Evolutionary conservation across 2,113 vertebrate genomes (phyloP).

Genomic region (Trematomus loennbergii): DNA sequence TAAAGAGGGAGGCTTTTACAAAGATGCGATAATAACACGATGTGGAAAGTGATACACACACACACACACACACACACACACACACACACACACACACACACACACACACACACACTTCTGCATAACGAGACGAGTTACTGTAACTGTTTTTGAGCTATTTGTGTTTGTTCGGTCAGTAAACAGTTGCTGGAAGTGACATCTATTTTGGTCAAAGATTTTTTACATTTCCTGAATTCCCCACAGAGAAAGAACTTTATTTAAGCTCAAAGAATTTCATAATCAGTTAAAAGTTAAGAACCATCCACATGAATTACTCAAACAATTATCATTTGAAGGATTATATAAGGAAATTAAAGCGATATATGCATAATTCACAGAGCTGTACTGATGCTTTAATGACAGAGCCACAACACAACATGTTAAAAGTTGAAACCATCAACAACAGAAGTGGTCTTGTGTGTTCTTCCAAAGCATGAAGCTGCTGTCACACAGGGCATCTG

Average conservation of each 20-base stretch:
- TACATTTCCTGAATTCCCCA: conserved; percentile 25
- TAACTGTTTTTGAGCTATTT: neutral
- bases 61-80: no score
- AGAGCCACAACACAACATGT: neutral
- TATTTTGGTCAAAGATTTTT: conserved; percentile 28
- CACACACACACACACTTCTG: no score
- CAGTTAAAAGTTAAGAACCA: neutral
- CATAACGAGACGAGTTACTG: neutral
- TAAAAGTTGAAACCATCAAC: neutral
- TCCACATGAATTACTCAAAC: no score
- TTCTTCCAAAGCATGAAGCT: neutral
- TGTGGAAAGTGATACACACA: no score
- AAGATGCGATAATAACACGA: no score
- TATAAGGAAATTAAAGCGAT: neutral
- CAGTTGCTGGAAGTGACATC: conserved; percentile 32
- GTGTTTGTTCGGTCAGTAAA: neutral
- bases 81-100: no score
- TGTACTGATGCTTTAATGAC: conserved; percentile 5
- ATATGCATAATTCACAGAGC: conserved; percentile 1
- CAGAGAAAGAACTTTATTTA: conserved; percentile 7
- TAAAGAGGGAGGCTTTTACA: no score
- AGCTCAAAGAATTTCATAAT: conserved; percentile 12
- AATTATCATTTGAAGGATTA: no score
- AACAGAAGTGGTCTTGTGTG: neutral
- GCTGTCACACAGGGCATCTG: neutral